Base-by-base conservation (phyloP, 2,797 vertebrate genomes). In the Rhincodon typus region DNA sequence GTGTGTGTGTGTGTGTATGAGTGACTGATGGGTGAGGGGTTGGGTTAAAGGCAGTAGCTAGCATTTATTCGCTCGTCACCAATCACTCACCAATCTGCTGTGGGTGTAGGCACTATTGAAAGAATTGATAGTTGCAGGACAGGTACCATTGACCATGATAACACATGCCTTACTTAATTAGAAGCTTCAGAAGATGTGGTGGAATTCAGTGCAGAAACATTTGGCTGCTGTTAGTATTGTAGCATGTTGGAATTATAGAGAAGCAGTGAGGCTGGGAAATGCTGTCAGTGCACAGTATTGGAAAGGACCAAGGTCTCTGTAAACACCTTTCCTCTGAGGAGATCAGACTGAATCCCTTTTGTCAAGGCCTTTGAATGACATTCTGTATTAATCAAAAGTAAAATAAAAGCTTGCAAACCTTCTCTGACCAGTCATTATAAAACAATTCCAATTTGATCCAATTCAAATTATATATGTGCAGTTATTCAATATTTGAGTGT, bases 401-500 rank as follows among this genome's bases (percentile, higher is more conserved):
- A 93, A 53, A 91, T 95, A 88, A 91, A 95, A 95, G 95, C 50
- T 94, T 87, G 57, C 46, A 90, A 74, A 77, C 95, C 88, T 70
- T 93, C 66, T 95, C 70, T n/a, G 72, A 90, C 30, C 82, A 10
- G 94, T 70, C 69, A 74, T 57, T 95, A 94, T 84, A 84, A 84
- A 90, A 93, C 46, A 79, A 95, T 96, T 94, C n/a, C 13, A 34
- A 77, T 67, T 30, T 17, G 42, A 4, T 74, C 30, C 86, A 96
- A 95, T 90, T 96, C 96, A 96, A 96, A 96, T 96, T 46, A 95
- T 94, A 96, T 96, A 95, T 94, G 95, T 96, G 74, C 95, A 3
- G 0, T 96, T 97, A 96, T 96, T 95, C 94, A 95, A 95, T 95
- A 77, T 72, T 77, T 96, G 96, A 97, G 95, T 96, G 96, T 95